phyloP scores from a whole-genome alignment of 2,888 invertebrate species.

The Epicampocera succincta region DNA sequence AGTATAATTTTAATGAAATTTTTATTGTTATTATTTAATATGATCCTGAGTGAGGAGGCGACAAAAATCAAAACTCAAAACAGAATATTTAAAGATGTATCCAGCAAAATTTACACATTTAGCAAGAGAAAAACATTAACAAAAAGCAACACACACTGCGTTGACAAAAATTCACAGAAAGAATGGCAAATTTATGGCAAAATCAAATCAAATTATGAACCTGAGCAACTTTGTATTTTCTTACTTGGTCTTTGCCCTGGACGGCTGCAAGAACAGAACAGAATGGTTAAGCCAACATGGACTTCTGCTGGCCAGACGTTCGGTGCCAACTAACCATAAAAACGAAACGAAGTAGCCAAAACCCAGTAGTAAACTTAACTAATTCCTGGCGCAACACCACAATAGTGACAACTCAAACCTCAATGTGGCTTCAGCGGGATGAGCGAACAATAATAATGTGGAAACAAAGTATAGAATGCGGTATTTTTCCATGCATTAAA shows the following conservation, averaged over 20 bases:
- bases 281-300: too few species aligned
- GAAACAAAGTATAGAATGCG: constrained; percentile 20
- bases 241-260: too few species aligned
- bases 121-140: too few species aligned
- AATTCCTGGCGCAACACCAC: constrained; percentile 49
- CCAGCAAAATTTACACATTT: too few species aligned
- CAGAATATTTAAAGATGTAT: background rate
- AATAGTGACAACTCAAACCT: constrained; percentile 25
- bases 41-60: constrained; percentile 7
- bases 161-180: too few species aligned
- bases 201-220: too few species aligned
- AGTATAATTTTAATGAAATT: constrained; percentile 5
- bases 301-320: background rate
- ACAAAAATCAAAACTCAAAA: constrained; percentile 9
- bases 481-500: constrained; percentile 21
- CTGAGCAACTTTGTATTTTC: too few species aligned
- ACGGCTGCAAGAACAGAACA: too few species aligned
- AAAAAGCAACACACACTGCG: too few species aligned
- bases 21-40: constrained; percentile 35
- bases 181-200: too few species aligned
- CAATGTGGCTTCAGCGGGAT: background rate
- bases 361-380: constrained; percentile 34
- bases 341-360: background rate
- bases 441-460: constrained; percentile 5
- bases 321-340: background rate